Percentiles rank a stretch among this genome's conserved stretches.
Conservation (phyloP, 1,140 invertebrate genomes). For the Doryteuthis pealeii region DNA sequence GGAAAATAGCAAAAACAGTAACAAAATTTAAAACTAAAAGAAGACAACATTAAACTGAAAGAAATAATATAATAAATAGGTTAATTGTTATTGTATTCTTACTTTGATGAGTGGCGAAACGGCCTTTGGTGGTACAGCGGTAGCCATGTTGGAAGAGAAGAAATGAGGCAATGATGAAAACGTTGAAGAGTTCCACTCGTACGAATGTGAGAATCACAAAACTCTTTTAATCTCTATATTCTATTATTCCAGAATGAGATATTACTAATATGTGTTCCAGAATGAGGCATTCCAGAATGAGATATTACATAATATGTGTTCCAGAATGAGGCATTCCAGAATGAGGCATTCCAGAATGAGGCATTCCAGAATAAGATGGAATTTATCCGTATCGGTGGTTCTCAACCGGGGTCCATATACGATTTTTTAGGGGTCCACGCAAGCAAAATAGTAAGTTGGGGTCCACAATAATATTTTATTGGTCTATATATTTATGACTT, state of each 20-base stretch:
- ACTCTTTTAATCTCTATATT: too few relatives aligned
- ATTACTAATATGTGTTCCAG: too few relatives aligned
- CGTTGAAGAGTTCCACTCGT: background rate
- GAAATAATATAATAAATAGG: background rate
- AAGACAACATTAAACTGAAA: background rate
- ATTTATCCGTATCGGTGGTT: background rate
- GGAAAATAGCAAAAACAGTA: background rate
- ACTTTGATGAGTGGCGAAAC: conserved; percentile 4
- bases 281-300: background rate
- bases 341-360: background rate
- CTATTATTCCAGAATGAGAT: too few relatives aligned
- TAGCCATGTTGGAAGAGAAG: background rate
- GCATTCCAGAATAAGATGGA: background rate
- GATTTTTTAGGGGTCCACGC: background rate
- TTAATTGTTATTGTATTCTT: background rate
- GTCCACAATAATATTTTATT: too few relatives aligned
- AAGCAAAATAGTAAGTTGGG: too few relatives aligned
- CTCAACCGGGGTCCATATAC: background rate
- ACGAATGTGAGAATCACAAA: too few relatives aligned
- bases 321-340: background rate
- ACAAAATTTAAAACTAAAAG: background rate
- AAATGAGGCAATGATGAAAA: background rate
- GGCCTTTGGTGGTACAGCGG: background rate
- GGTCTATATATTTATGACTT: background rate
- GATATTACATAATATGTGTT: background rate